Conservation (phyloP, 1,140 invertebrate species). For the Heliothis subflexa region DNA sequence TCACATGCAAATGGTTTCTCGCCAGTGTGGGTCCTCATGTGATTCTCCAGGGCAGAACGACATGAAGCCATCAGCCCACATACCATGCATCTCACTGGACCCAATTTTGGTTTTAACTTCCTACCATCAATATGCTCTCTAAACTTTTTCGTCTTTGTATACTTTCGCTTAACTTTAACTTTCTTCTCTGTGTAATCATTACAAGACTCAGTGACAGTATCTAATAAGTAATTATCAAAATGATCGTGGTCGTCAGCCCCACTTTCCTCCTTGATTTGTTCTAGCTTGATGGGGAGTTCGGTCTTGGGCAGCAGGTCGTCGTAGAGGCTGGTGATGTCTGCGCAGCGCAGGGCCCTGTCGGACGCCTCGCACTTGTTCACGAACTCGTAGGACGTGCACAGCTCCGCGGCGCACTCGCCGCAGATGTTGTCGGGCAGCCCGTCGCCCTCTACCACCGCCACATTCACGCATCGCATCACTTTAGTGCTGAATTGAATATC, state of each 20-base stretch:
- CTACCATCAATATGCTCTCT: constrained; percentile 16
- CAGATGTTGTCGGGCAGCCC: constrained; percentile 74
- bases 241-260: constrained; percentile 56
- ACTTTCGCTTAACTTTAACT: constrained; percentile 26
- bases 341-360: constrained; percentile 67
- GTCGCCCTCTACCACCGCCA: constrained; percentile 71
- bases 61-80: constrained; percentile 56
- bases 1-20: constrained; percentile 92
- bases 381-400: constrained; percentile 70
- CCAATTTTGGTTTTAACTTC: constrained; percentile 38
- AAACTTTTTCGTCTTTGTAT: constrained; percentile 12
- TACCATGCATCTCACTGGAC: constrained; percentile 46
- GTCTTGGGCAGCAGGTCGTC: constrained; percentile 54
- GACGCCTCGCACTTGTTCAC: constrained; percentile 75
- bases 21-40: constrained; percentile 92
- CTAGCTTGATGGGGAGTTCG: constrained; percentile 57
- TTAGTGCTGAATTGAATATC: constrained; percentile 69
- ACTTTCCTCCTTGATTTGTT: constrained; percentile 62
- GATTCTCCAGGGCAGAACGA: constrained; percentile 89
- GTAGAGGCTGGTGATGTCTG: constrained; percentile 48
- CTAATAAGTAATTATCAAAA: constrained; percentile 50
- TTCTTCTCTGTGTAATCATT: constrained; percentile 4
- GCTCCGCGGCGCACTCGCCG: constrained; percentile 65
- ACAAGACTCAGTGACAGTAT: constrained; percentile 3
- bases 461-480: constrained; percentile 71